phyloP scores from a whole-genome alignment of 2,113 vertebrate genomes.

The Lamprotornis superbus region DNA sequence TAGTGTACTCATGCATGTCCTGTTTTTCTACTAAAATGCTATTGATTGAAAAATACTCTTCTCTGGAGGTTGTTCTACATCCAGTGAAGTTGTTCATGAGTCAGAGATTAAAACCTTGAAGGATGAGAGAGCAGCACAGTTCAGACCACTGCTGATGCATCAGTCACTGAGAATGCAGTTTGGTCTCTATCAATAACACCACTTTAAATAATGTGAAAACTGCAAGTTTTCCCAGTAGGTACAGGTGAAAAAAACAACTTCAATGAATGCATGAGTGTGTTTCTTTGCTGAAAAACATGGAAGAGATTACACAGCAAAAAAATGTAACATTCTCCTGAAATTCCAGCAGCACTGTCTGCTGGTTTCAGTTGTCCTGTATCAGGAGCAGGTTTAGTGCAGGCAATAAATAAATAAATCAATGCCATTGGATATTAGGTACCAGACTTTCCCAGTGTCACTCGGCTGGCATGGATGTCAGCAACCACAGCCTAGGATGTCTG shows the following conservation, averaged over 20 bases:
- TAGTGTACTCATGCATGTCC: neutral
- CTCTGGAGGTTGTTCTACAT: neutral
- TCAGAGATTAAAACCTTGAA: neutral
- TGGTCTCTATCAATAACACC: neutral
- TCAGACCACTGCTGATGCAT: neutral
- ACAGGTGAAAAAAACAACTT: neutral
- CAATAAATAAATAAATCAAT: neutral
- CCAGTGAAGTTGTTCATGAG: neutral
- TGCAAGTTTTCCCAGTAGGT: neutral
- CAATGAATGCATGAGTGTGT: neutral
- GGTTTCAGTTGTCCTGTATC: neutral
- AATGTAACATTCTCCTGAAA: neutral
- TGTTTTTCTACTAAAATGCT: neutral
- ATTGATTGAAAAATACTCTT: conserved; percentile 17
- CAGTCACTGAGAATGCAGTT: neutral
- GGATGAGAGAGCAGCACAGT: neutral
- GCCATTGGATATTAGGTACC: neutral
- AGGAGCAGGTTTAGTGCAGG: neutral
- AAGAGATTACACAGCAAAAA: neutral
- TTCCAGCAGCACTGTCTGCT: neutral
- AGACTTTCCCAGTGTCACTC: neutral
- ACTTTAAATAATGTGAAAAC: neutral
- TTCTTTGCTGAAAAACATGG: neutral
- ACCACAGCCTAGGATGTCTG: neutral
- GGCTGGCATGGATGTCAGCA: neutral